Percentiles rank a stretch among this genome's conserved stretches.
Evolutionary conservation across 2,888 invertebrate species (phyloP).

Genomic region (Drosophila buzzatii): DNA sequence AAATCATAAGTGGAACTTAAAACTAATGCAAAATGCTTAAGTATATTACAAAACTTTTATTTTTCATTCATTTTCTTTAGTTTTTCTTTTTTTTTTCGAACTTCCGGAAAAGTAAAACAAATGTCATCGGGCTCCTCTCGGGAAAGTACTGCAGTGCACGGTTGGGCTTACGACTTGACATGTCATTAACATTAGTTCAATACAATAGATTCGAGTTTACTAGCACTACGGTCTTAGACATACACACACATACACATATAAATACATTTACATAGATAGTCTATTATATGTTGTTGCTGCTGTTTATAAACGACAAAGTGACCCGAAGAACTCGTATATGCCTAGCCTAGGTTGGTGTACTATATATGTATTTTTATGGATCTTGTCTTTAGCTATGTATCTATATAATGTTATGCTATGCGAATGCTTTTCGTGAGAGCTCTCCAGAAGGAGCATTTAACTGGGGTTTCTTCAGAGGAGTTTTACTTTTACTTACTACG

Average conservation of each 20-base stretch:
- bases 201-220: constrained; percentile 61
- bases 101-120: constrained; percentile 30
- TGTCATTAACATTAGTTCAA: constrained; percentile 70
- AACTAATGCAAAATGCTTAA: constrained; percentile 63
- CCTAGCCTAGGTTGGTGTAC: constrained; percentile 41
- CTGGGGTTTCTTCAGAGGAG: constrained; percentile 27
- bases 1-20: constrained; percentile 65
- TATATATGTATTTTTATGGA: constrained; percentile 15
- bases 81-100: constrained; percentile 2
- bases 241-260: constrained; percentile 62
- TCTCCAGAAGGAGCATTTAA: constrained; percentile 16
- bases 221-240: constrained; percentile 71
- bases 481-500: constrained; percentile 47
- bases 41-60: constrained; percentile 22
- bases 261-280: constrained; percentile 64
- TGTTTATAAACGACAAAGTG: constrained; percentile 42
- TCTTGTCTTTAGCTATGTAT: constrained; percentile 32
- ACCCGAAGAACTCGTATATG: constrained; percentile 32
- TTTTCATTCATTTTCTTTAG: neutral
- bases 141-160: constrained; percentile 56
- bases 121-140: constrained; percentile 7
- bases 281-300: constrained; percentile 17
- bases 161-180: constrained; percentile 35
- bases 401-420: constrained; percentile 39
- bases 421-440: constrained; percentile 21